A percentile compares a stretch with the other conserved stretches of the same genome.
These are phyloP conservation scores for Sesia apiformis DNA, from an alignment of 2,888 invertebrate species.

Conservation along the genomic window DNA sequence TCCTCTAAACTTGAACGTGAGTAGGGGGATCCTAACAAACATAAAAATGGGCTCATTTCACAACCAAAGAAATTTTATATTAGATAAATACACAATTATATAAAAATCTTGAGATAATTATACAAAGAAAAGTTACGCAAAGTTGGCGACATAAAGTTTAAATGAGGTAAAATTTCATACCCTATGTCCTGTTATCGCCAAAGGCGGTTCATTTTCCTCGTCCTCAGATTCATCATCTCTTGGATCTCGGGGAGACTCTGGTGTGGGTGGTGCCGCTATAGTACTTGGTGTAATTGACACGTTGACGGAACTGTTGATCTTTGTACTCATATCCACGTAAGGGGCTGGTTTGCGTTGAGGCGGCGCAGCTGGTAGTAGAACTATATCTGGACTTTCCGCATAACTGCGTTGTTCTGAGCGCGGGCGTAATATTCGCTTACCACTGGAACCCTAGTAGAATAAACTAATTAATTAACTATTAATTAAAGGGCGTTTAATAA, in stretches of 20 bases:
- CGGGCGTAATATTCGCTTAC: slow-evolving; percentile 84
- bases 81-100: no score
- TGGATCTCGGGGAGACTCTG: slow-evolving; percentile 61
- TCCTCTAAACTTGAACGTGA: no score
- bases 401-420: slow-evolving; percentile 89
- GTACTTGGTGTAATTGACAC: slow-evolving; percentile 76
- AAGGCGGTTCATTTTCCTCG: slow-evolving; percentile 76
- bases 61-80: no score
- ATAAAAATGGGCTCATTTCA: no score
- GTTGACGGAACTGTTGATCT: slow-evolving; percentile 70
- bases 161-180: slow-evolving; percentile 58
- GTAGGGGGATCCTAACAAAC: no score
- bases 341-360: slow-evolving; percentile 51
- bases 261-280: slow-evolving; percentile 58
- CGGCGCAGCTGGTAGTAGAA: slow-evolving; percentile 74
- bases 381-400: slow-evolving; percentile 87
- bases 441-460: slow-evolving; percentile 44
- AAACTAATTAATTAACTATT: slow-evolving; percentile 1
- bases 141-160: no score
- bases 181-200: slow-evolving; percentile 80
- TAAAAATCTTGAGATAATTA: no score
- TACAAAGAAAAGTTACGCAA: no score
- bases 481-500: no score
- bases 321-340: slow-evolving; percentile 60
- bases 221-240: slow-evolving; percentile 76